Evolutionary conservation across 2,113 vertebrate species (phyloP).

Genomic region (Canis aureus): DNA sequence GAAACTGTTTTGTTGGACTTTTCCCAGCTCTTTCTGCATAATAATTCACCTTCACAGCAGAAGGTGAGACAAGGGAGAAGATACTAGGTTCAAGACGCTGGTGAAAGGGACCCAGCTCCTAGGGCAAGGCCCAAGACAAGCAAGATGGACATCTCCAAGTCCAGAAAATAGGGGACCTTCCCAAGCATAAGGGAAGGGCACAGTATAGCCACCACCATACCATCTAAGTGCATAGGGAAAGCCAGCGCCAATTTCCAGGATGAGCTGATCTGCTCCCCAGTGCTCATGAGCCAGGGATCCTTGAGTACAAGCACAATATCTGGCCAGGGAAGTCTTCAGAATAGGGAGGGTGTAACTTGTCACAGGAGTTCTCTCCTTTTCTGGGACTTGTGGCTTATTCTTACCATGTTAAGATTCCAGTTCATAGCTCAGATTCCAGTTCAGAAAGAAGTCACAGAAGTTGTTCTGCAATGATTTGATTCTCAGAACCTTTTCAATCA

Average conservation of each 20-base stretch:
- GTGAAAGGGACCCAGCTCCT: neutral
- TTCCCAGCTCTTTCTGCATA: neutral
- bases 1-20: neutral
- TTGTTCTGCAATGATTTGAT: neutral
- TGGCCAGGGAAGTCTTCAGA: neutral
- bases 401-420: neutral
- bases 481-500: neutral
- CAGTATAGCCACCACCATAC: neutral
- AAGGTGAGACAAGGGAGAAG: neutral
- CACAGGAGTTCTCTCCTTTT: neutral
- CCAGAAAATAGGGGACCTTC: neutral
- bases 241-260: neutral
- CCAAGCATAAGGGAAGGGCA: fast-evolving
- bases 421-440: neutral
- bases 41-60: neutral
- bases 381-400: neutral
- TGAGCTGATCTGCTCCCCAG: neutral
- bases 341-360: neutral
- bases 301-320: neutral
- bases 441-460: neutral
- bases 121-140: neutral
- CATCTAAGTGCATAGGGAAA: neutral
- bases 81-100: neutral
- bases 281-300: neutral
- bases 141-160: neutral